phyloP scores from a whole-genome alignment of 2,888 invertebrate genomes.

The Digitonthophagus gazella region DNA sequence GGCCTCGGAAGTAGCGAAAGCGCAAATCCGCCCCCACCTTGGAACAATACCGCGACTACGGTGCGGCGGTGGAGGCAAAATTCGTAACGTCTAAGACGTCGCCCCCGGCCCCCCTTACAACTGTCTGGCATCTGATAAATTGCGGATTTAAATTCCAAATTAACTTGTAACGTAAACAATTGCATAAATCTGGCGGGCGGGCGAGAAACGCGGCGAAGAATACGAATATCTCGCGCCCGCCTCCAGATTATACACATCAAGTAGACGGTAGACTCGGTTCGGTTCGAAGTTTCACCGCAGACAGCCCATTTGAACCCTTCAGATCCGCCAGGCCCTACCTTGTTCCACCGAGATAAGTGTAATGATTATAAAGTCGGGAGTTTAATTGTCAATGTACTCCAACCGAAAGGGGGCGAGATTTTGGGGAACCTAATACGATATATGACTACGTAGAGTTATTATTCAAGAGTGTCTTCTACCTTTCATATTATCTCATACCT shows the following conservation, averaged over 20 bases:
- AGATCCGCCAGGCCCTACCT: neutral
- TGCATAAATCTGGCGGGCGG: slow-evolving; percentile 47
- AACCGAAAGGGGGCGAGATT: neutral
- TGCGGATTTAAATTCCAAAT: slow-evolving; percentile 52
- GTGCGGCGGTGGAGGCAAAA: neutral
- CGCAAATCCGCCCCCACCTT: slow-evolving; percentile 1
- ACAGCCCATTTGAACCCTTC: slow-evolving; percentile 4
- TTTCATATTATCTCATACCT: too few relatives aligned
- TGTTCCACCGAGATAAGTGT: neutral
- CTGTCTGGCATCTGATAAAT: slow-evolving; percentile 47
- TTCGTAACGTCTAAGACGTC: neutral
- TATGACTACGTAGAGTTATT: too few relatives aligned
- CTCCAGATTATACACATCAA: slow-evolving; percentile 17
- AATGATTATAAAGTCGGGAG: neutral
- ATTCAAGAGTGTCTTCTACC: too few relatives aligned
- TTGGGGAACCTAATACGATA: too few relatives aligned
- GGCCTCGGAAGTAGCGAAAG: neutral
- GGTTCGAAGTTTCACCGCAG: slow-evolving; percentile 13
- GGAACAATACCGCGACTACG: neutral
- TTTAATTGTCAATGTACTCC: neutral
- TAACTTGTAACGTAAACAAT: slow-evolving; percentile 53
- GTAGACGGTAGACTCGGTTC: slow-evolving; percentile 4
- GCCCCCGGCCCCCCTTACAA: slow-evolving; percentile 29
- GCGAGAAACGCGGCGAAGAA: neutral
- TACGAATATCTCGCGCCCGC: slow-evolving; percentile 3